phyloP scores from a whole-genome alignment of 1,140 invertebrate genomes.

The Armadillidium nasatum region DNA sequence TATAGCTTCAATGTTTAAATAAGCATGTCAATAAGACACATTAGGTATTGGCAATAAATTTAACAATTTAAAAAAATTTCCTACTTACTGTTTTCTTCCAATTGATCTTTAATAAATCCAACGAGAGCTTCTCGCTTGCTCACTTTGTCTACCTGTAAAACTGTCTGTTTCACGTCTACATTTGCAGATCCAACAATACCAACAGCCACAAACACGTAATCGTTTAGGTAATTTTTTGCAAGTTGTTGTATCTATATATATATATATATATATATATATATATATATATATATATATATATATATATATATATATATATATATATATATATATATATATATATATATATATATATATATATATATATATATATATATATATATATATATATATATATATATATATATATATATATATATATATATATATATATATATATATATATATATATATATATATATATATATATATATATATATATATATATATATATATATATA shows the following conservation, averaged over 20 bases:
- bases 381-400: constrained; percentile 10
- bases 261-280: constrained; percentile 3
- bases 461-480: constrained; percentile 5
- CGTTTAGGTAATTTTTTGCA: constrained; percentile 44
- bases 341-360: constrained; percentile 16
- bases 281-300: neutral
- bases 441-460: neutral
- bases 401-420: neutral
- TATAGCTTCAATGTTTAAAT: too few relatives aligned
- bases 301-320: neutral
- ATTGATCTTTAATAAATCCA: neutral
- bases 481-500: neutral
- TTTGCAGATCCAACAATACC: constrained; percentile 89
- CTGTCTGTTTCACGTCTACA: constrained; percentile 76
- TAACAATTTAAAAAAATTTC: too few relatives aligned
- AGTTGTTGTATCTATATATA: constrained; percentile 31
- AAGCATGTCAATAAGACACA: too few relatives aligned
- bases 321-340: neutral
- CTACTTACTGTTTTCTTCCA: neutral
- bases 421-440: neutral
- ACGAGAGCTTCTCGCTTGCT: constrained; percentile 68
- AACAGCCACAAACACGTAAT: constrained; percentile 79
- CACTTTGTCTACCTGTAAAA: constrained; percentile 66
- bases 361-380: constrained; percentile 21
- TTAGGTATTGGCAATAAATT: too few relatives aligned